Percentiles rank a stretch among this genome's conserved stretches.
These are phyloP conservation scores for Drosophila diplacantha DNA, from an alignment of 2,888 invertebrate species.

Conservation along the genomic window DNA sequence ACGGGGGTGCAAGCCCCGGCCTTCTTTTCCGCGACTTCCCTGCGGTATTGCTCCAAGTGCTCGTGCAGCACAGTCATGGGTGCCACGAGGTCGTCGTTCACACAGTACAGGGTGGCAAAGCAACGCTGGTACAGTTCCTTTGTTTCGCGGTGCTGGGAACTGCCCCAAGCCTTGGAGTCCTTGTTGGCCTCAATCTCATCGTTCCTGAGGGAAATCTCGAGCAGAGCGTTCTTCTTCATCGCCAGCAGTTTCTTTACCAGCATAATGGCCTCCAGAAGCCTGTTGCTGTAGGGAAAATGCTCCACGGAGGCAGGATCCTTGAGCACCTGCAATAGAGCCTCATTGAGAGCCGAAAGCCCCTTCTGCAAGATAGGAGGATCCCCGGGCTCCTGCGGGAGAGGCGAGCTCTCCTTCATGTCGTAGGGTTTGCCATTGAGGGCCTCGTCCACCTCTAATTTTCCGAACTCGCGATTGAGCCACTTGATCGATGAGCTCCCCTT, in stretches of 20 bases:
- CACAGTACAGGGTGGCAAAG: neutral
- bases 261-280: conserved; percentile 39
- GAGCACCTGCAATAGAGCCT: too few relatives aligned
- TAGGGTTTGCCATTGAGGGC: conserved; percentile 26
- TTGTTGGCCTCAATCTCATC: conserved; percentile 28
- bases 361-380: conserved; percentile 10
- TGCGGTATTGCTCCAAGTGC: conserved; percentile 17
- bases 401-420: conserved; percentile 11
- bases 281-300: neutral
- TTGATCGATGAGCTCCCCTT: conserved; percentile 30
- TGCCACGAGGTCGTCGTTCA: conserved; percentile 43
- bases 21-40: conserved; percentile 14
- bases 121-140: conserved; percentile 6
- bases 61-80: conserved; percentile 40
- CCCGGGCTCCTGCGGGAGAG: too few relatives aligned
- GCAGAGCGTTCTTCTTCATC: conserved; percentile 36
- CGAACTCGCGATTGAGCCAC: conserved; percentile 58
- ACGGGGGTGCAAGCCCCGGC: conserved; percentile 2
- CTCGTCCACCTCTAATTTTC: conserved; percentile 46
- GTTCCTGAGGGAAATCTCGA: conserved; percentile 42
- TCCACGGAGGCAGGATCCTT: too few relatives aligned
- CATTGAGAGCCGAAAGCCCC: too few relatives aligned
- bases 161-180: neutral
- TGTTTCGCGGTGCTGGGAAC: conserved; percentile 35
- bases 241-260: conserved; percentile 31